Evolutionary conservation across 2,113 vertebrate genomes (phyloP).

Genomic region (Galemys pyrenaicus): DNA sequence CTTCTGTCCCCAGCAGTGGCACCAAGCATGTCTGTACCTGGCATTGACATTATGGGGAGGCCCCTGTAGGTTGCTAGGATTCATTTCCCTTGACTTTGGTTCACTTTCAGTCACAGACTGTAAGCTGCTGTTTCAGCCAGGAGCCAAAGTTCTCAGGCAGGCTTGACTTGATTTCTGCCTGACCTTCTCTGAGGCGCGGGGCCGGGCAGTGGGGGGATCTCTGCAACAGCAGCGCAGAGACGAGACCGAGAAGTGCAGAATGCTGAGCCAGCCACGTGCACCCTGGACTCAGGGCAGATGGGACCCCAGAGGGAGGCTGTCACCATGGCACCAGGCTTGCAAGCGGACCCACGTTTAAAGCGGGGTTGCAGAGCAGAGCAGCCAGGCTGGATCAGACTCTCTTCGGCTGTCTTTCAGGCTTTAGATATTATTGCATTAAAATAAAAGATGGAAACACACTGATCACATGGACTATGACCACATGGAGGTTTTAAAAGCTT

Average conservation of each 20-base stretch:
- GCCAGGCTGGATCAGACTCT: neutral
- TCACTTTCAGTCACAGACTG: neutral
- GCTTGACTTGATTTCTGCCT: neutral
- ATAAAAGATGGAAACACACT: conserved; percentile 30
- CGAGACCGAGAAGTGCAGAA: too few species aligned
- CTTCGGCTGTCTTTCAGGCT: neutral
- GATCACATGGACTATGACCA: neutral
- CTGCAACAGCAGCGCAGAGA: too few species aligned
- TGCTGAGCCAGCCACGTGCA: too few species aligned
- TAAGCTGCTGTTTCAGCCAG: neutral
- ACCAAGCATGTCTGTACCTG: neutral
- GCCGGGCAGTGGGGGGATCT: rapidly evolving
- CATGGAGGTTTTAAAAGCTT: neutral
- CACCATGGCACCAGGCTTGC: neutral
- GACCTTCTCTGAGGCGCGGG: neutral
- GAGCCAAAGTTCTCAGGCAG: neutral
- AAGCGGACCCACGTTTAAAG: neutral
- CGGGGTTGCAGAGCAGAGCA: rapidly evolving
- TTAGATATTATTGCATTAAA: neutral
- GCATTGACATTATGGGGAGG: neutral
- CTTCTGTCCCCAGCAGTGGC: neutral
- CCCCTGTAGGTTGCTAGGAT: neutral
- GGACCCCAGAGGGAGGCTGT: too few species aligned
- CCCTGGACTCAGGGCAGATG: too few species aligned
- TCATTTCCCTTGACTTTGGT: neutral